Evolutionary conservation across 2,113 vertebrate genomes (phyloP).

Genomic region (Bambusicola thoracicus): DNA sequence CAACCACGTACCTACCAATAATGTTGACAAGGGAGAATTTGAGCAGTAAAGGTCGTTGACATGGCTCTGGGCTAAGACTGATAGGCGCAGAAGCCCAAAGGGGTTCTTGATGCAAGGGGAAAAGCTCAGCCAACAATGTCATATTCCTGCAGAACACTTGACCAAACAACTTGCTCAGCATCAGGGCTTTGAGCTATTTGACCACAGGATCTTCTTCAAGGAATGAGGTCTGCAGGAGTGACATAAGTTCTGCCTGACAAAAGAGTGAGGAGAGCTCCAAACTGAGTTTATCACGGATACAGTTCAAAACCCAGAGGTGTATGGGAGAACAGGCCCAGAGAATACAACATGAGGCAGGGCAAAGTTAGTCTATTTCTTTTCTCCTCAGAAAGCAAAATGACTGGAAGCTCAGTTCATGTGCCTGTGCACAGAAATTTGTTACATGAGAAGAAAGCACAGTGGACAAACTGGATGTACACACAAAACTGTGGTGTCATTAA

Average conservation of each 20-base stretch:
- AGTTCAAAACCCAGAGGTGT: background rate
- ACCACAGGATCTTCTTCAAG: background rate
- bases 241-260: background rate
- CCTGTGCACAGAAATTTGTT: background rate
- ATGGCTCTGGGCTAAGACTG: background rate
- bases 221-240: background rate
- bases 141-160: background rate
- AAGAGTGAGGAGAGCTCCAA: background rate
- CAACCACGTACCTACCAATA: background rate
- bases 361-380: background rate
- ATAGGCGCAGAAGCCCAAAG: background rate
- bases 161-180: background rate
- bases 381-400: background rate
- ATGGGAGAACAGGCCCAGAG: background rate
- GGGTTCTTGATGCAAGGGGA: background rate
- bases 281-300: background rate
- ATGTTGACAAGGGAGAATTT: background rate
- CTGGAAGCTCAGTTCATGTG: background rate
- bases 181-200: background rate
- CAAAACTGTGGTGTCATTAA: background rate
- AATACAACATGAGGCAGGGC: background rate
- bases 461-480: background rate
- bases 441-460: background rate
- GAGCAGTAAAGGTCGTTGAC: background rate
- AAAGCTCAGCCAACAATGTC: background rate